Evolutionary conservation across 2,113 vertebrate species (phyloP).

Genomic region (Uropsilus gracilis): DNA sequence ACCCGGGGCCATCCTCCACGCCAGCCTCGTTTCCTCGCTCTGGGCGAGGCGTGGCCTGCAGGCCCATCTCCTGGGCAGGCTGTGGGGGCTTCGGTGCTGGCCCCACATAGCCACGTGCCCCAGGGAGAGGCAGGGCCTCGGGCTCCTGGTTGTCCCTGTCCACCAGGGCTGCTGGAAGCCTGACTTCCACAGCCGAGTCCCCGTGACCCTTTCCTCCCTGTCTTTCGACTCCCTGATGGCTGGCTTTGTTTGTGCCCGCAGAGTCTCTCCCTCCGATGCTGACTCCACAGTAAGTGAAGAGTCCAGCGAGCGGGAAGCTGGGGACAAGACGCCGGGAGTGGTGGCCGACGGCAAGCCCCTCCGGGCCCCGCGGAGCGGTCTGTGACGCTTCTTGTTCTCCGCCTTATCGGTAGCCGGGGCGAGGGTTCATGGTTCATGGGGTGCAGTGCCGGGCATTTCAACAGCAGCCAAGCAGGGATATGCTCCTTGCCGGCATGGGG

Average conservation of each 20-base stretch:
- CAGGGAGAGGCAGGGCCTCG: neutral
- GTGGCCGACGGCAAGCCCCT: constrained; percentile 88
- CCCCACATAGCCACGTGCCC: fast-evolving
- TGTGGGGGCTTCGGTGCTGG: neutral
- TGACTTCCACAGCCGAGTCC: neutral
- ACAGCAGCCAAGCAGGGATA: no score
- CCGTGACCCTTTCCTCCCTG: neutral
- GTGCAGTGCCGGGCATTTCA: no score
- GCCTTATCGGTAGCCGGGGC: fast-evolving
- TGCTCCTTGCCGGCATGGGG: neutral
- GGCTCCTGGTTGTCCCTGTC: neutral
- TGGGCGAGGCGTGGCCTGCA: neutral
- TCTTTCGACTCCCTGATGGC: neutral
- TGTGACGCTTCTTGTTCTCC: constrained; percentile 65
- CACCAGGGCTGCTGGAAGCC: neutral
- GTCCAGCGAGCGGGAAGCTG: constrained; percentile 91
- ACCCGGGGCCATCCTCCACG: fast-evolving
- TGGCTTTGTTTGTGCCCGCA: constrained; percentile 75
- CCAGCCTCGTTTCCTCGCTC: neutral
- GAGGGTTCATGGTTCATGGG: no score
- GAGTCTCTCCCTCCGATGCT: constrained; percentile 94
- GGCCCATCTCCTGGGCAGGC: fast-evolving
- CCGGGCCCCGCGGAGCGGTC: constrained; percentile 88
- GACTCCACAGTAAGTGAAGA: constrained; percentile 94
- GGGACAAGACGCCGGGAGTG: constrained; percentile 87